Conservation (phyloP, 2,888 invertebrate species). For the Lasioglossum leucozonium region DNA sequence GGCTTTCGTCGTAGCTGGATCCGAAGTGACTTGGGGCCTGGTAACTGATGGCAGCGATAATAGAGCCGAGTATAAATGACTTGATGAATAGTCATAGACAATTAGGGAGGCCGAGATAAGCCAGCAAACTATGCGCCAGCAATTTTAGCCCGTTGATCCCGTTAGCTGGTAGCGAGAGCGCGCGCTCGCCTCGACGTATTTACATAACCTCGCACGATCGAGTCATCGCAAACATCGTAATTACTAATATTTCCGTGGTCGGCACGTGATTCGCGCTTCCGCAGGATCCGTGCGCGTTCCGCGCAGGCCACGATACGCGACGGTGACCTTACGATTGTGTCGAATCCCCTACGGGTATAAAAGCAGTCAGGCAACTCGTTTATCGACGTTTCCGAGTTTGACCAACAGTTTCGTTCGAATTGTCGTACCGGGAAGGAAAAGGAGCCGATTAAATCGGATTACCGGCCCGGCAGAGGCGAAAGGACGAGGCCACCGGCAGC, state of each 20-base stretch:
- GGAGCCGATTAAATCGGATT: conserved; percentile 76
- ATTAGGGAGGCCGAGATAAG: conserved; percentile 74
- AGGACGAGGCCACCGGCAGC: conserved; percentile 45
- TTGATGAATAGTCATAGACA: conserved; percentile 79
- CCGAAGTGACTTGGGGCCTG: conserved; percentile 62
- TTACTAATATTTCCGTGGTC: conserved; percentile 21
- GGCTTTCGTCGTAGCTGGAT: conserved; percentile 62
- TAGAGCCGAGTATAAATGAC: conserved; percentile 77
- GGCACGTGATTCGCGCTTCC: not conserved
- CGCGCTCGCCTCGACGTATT: conserved; percentile 17
- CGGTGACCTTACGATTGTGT: conserved; percentile 26
- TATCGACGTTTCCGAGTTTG: conserved; percentile 57
- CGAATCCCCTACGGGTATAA: not conserved
- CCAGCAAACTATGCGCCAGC: conserved; percentile 42
- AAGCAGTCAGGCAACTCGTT: conserved; percentile 17
- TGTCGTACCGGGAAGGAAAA: conserved; percentile 68
- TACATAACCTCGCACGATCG: conserved; percentile 40
- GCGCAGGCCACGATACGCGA: no score
- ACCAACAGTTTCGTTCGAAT: conserved; percentile 59
- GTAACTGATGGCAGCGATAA: conserved; percentile 75
- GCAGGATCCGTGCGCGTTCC: not conserved
- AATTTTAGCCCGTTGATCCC: conserved; percentile 57
- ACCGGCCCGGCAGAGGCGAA: conserved; percentile 50
- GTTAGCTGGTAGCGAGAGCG: conserved; percentile 23
- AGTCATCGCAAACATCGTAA: conserved; percentile 11